Conservation (phyloP, 1,140 invertebrate genomes). For the Aphis craccivora region DNA sequence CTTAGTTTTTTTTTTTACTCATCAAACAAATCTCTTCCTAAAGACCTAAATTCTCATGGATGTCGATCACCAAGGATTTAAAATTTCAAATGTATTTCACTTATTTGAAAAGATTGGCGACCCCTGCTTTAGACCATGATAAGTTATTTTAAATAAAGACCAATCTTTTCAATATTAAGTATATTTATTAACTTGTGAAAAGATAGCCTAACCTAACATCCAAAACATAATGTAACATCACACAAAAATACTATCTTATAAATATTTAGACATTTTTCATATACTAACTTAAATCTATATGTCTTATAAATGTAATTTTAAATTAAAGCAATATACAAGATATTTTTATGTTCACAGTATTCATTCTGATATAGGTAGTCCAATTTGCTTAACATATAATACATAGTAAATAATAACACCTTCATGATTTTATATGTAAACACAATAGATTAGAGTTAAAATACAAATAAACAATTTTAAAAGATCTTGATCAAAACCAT, state of each 20-base stretch:
- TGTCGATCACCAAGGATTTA: too few relatives aligned
- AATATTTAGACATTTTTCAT: background rate
- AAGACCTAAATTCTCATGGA: too few relatives aligned
- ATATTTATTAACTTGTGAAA: background rate
- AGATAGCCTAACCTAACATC: background rate
- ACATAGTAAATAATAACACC: background rate
- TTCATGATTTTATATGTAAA: background rate
- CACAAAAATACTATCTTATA: background rate
- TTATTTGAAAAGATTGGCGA: too few relatives aligned
- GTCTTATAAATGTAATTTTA: background rate
- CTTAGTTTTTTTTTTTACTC: too few relatives aligned
- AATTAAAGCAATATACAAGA: background rate
- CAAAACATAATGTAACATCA: background rate
- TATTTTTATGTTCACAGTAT: background rate
- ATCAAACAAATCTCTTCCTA: too few relatives aligned
- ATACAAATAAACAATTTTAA: background rate
- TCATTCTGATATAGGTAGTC: background rate
- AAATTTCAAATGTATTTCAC: too few relatives aligned
- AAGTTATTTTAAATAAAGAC: background rate
- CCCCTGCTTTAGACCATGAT: too few relatives aligned
- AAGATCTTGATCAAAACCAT: background rate
- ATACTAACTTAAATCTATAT: background rate
- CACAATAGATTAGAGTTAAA: background rate
- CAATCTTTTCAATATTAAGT: background rate
- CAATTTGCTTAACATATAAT: background rate